Conservation (phyloP, 2,797 vertebrate genomes). For the Silurus lanzhouensis region DNA sequence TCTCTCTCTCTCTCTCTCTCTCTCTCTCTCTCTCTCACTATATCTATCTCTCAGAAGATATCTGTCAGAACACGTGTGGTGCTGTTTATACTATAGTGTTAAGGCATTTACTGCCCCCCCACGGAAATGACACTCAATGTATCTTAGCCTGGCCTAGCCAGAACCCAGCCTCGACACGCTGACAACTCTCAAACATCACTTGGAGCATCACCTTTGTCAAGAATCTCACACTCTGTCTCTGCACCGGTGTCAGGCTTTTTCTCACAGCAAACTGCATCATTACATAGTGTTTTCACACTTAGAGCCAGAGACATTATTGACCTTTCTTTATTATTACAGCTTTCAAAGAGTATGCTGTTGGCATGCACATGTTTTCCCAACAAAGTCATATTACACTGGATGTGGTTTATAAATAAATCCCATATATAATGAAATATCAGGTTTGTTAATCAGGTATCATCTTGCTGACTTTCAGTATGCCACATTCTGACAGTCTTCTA, state of each 20-base stretch:
- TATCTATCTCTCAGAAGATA: too few species aligned
- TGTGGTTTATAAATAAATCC: not conserved
- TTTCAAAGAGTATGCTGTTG: not conserved
- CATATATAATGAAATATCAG: not conserved
- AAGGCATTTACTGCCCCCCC: conserved; percentile 42
- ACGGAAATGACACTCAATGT: conserved; percentile 37
- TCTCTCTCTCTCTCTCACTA: not conserved
- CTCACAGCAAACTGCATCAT: conserved; percentile 39
- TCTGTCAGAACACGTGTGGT: conserved; percentile 14
- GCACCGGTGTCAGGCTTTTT: conserved; percentile 41
- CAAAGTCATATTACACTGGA: not conserved
- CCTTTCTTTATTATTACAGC: not conserved
- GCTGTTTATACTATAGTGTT: conserved; percentile 40
- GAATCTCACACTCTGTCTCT: conserved; percentile 45
- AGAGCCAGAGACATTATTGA: not conserved
- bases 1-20: not conserved
- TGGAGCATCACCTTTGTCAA: conserved; percentile 42
- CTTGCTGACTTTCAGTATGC: not conserved
- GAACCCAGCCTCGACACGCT: conserved; percentile 44
- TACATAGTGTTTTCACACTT: conserved; percentile 24
- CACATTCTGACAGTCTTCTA: not conserved
- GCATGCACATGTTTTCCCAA: not conserved
- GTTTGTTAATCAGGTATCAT: not conserved
- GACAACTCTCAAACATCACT: conserved; percentile 51
- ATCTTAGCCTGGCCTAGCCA: conserved; percentile 37